Evolutionary conservation across 2,888 invertebrate genomes (phyloP).

Genomic region (Osedax frankpressi): DNA sequence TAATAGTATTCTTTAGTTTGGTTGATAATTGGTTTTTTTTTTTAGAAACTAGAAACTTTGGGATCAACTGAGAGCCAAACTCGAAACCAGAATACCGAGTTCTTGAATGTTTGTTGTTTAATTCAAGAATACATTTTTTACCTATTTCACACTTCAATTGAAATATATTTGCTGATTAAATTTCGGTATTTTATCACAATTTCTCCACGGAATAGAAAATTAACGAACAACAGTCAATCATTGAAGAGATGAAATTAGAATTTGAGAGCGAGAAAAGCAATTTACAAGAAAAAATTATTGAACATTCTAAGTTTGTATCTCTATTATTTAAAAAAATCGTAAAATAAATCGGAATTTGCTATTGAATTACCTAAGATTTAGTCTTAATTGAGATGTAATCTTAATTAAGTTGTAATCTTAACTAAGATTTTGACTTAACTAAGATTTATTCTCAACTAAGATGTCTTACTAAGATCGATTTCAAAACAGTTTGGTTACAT

Average conservation of each 20-base stretch:
- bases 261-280: neutral
- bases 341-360: too few species aligned
- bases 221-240: neutral
- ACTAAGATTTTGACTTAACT: too few species aligned
- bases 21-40: neutral
- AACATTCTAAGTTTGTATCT: neutral
- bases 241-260: neutral
- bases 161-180: neutral
- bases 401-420: too few species aligned
- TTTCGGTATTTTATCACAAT: neutral
- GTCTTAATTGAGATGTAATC: too few species aligned
- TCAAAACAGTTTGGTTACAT: too few species aligned
- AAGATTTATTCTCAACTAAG: too few species aligned
- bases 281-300: neutral
- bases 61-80: conserved; percentile 2
- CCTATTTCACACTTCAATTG: too few species aligned
- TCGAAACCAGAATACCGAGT: conserved; percentile 6
- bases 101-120: conserved; percentile 4
- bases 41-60: conserved; percentile 3
- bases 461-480: too few species aligned
- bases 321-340: too few species aligned
- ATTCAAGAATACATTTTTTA: neutral
- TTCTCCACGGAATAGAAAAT: neutral
- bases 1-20: neutral
- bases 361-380: too few species aligned